Evolutionary conservation across 2,797 vertebrate species (phyloP), one percentile per base, ranked within the genome.

Genomic region (Eutrigla gurnardus): DNA sequence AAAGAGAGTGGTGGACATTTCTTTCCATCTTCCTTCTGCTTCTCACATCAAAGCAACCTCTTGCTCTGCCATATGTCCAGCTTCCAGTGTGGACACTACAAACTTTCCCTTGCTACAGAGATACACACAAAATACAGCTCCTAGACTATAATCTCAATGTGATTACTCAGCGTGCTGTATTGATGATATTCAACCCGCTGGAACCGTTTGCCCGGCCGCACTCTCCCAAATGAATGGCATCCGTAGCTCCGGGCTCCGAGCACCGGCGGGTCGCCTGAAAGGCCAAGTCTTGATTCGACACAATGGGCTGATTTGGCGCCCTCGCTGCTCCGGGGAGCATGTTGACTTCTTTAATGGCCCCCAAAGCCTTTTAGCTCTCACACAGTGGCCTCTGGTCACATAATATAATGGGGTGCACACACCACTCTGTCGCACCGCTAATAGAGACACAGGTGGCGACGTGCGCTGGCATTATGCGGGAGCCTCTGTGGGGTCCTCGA

Each of bases 331-430:
- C 15, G 5, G 70, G 71, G 79, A 84, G 52, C 63, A 67, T 86
- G 84, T 86, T 87, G 87, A 90, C 84, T 87, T 86, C 81, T 83
- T 88, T 88, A 91, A 85, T 89, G 75, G 77, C 73, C 81, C 83
- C 84, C 74, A 86, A 77, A 84, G 82, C 83, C 77, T 86, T 88
- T 84, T 85, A 87, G 80, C 73, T 81, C 75, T 85, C 70, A 46
- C 77, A 82, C 73, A 50, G 73, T 82, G 82, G 81, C 84, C 87
- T 75, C 80, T 79, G 84, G 83, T 89, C 81, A 80, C 82, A 75
- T 82, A 88, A 83, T 86, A 89, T 90, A 89, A 91, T 87, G 74
- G 86, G 73, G 65, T 70, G 60, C 78, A 74, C 53, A 62, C 61
- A 64, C 77, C 73, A 81, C 49, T 18, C 62, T 84, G 77, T 78